phyloP scores from a whole-genome alignment of 2,797 vertebrate genomes.

The Cetoscarus ocellatus region DNA sequence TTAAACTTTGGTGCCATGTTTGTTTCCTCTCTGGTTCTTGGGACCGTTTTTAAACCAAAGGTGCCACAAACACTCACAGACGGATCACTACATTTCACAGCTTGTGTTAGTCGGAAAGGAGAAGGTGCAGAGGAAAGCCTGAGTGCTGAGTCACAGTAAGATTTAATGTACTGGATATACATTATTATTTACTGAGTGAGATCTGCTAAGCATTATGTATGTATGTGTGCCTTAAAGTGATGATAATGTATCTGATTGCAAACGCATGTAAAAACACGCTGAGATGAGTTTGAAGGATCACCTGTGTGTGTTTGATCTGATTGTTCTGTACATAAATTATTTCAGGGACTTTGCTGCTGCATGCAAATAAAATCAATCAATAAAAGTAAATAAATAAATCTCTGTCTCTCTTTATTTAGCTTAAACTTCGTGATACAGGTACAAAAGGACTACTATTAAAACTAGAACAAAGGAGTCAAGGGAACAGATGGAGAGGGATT shows the following conservation, averaged over 20 bases:
- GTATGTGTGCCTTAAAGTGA: constrained; percentile 53
- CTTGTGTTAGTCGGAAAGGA: not conserved
- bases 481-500: not conserved
- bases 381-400: not conserved
- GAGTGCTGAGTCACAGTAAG: constrained; percentile 3
- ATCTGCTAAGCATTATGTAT: constrained; percentile 22
- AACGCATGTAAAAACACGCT: constrained; percentile 19
- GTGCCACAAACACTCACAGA: constrained; percentile 13
- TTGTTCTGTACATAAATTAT: constrained; percentile 22
- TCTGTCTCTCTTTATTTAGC: constrained; percentile 25
- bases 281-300: constrained; percentile 5
- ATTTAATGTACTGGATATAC: constrained; percentile 9
- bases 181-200: not conserved
- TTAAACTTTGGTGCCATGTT: constrained; percentile 1
- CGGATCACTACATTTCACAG: not conserved
- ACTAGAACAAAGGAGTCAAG: too few relatives aligned
- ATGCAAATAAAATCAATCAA: constrained; percentile 4
- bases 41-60: constrained; percentile 32
- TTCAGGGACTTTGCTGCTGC: constrained; percentile 31
- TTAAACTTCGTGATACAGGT: not conserved
- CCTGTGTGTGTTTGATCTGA: not conserved
- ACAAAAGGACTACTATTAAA: too few relatives aligned
- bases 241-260: constrained; percentile 24
- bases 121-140: not conserved
- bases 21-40: constrained; percentile 18